Evolutionary conservation across 2,888 invertebrate genomes (phyloP).

Genomic region (Agrotis exclamationis): DNA sequence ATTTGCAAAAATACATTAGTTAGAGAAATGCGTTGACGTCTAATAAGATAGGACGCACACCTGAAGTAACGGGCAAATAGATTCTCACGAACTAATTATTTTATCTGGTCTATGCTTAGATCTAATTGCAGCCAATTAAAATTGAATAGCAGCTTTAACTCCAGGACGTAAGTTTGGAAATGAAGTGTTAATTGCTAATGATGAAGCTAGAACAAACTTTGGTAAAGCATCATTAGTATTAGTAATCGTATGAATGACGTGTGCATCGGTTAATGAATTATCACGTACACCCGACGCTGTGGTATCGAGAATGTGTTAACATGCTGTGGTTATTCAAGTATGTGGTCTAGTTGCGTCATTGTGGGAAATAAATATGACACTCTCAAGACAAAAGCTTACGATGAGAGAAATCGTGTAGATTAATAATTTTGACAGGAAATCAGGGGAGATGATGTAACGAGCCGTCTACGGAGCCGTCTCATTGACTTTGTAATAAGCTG

Average conservation of each 20-base stretch:
- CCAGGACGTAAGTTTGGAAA: slow-evolving; percentile 47
- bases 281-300: slow-evolving; percentile 43
- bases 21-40: slow-evolving; percentile 47
- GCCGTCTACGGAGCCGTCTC: slow-evolving; percentile 45
- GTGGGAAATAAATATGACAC: slow-evolving; percentile 61
- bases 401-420: slow-evolving; percentile 65
- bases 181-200: slow-evolving; percentile 31
- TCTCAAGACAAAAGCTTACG: slow-evolving; percentile 56
- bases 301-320: slow-evolving; percentile 50
- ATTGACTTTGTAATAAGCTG: slow-evolving; percentile 65
- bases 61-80: slow-evolving; percentile 61
- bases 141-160: slow-evolving; percentile 47
- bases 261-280: slow-evolving; percentile 65
- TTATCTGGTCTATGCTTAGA: slow-evolving; percentile 57
- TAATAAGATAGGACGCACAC: slow-evolving; percentile 57
- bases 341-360: slow-evolving; percentile 60
- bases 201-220: slow-evolving; percentile 44
- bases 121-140: slow-evolving; percentile 55
- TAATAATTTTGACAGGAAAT: slow-evolving; percentile 67
- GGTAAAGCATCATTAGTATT: slow-evolving; percentile 54
- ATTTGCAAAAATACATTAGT: slow-evolving; percentile 65
- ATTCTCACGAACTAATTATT: slow-evolving; percentile 67
- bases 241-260: slow-evolving; percentile 62
- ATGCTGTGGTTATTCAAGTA: slow-evolving; percentile 51
- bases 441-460: slow-evolving; percentile 60